A percentile compares a stretch with the other conserved stretches of the same genome.
phyloP scores from a whole-genome alignment of 1,140 invertebrate genomes.

The Trichomalopsis sarcophagae region DNA sequence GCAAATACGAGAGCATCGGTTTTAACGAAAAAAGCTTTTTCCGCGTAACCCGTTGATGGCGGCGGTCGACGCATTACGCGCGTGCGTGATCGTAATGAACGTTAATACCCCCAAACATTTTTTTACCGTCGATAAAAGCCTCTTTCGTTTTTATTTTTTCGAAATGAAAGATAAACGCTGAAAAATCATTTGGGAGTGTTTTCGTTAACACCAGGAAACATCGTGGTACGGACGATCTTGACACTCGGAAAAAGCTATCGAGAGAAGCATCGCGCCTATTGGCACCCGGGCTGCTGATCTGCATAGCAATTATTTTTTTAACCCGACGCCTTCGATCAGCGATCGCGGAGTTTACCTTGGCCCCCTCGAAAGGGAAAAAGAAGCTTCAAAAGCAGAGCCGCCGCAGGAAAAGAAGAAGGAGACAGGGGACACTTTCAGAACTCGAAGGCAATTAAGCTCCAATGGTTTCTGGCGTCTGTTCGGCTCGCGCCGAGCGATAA shows the following conservation, averaged over 20 bases:
- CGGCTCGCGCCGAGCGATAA: constrained; percentile 25
- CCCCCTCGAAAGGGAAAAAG: not conserved
- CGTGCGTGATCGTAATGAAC: no score
- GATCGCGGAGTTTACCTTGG: constrained; percentile 31
- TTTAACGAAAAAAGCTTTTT: no score
- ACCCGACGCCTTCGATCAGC: constrained; percentile 30
- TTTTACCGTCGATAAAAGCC: no score
- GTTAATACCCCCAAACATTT: no score
- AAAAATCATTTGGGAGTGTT: not conserved
- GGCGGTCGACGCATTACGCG: no score
- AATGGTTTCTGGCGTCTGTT: constrained; percentile 39
- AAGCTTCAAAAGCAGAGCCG: not conserved
- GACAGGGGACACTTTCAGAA: constrained; percentile 29
- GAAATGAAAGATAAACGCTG: no score
- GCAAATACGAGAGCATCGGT: no score
- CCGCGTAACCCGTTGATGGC: no score
- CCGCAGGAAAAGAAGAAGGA: not conserved
- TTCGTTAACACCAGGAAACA: no score
- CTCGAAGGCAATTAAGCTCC: constrained; percentile 49
- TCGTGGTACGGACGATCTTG: not conserved
- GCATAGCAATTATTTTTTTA: constrained; percentile 40
- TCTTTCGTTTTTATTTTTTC: no score
- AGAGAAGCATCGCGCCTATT: not conserved
- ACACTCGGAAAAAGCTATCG: not conserved
- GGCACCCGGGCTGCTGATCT: not conserved